A percentile compares a stretch with the other conserved stretches of the same genome.
These are phyloP conservation scores for Nemotelus pantherinus DNA, from an alignment of 2,888 invertebrate species.

Conservation along the genomic window DNA sequence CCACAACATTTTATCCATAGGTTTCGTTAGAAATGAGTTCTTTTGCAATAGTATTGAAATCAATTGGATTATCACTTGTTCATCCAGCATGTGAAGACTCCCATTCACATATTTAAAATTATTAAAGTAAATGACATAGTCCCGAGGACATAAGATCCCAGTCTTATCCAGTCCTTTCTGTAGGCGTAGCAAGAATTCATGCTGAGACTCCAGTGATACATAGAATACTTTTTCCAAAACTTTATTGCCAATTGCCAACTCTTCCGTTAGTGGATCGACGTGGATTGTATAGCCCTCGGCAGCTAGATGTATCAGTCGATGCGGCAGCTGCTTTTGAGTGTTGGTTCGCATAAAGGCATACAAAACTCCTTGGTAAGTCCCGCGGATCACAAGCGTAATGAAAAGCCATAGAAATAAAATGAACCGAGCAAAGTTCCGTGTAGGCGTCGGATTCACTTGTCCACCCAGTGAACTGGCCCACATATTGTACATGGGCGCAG, in stretches of 20 bases:
- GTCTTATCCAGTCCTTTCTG: not conserved
- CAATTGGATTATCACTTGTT: slow-evolving; percentile 25
- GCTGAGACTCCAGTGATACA: not conserved
- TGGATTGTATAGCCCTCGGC: slow-evolving; percentile 54
- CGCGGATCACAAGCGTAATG: slow-evolving; percentile 55
- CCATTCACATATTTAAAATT: not conserved
- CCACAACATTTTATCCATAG: slow-evolving; percentile 52
- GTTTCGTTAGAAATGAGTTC: slow-evolving; percentile 53
- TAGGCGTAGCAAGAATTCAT: not conserved
- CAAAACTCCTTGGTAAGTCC: slow-evolving; percentile 56
- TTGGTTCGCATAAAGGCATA: slow-evolving; percentile 56
- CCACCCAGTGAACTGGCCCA: slow-evolving; percentile 54
- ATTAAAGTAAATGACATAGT: slow-evolving; percentile 18
- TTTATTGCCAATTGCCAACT: slow-evolving; percentile 54
- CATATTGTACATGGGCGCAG: slow-evolving; percentile 54
- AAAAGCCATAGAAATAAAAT: slow-evolving; percentile 57
- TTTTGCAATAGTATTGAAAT: slow-evolving; percentile 53
- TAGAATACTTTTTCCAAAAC: slow-evolving; percentile 50
- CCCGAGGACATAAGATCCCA: slow-evolving; percentile 2
- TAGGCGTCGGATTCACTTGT: slow-evolving; percentile 52
- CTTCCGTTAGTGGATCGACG: slow-evolving; percentile 52
- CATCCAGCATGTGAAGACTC: slow-evolving; percentile 20
- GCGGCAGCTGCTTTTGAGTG: slow-evolving; percentile 55
- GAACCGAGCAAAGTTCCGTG: slow-evolving; percentile 54
- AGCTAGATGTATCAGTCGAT: slow-evolving; percentile 55